Base-by-base conservation (phyloP, 2,113 vertebrate genomes). In the Hippocampus mohnikei region DNA sequence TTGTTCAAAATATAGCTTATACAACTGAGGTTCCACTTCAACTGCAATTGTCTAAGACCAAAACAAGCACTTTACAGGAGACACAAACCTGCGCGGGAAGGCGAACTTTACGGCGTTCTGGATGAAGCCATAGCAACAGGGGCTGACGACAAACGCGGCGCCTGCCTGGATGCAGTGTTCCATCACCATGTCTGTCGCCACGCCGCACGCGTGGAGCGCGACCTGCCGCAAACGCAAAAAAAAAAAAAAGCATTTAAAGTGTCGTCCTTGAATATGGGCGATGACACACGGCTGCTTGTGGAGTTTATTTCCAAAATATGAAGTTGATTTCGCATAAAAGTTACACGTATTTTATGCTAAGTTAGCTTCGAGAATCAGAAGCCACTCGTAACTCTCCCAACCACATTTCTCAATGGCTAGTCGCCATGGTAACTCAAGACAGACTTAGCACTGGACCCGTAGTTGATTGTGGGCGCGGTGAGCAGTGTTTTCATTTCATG, bases 161-260 rank as follows among this genome's bases (percentile, higher is more conserved):
- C 76, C 84, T 0, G 91, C 92, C 70, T 92, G 89, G 86, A 96
- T 80, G 79, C 97, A 99, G 63, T 93, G 95, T 15, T 95, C 94
- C 3, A 96, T 92, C 76, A 98, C 97, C 97, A 99, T 99, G 87
- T 99, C 97, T 11, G 97, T 99, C 0, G 96, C 97, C 72, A 99
- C 94, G 2, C 97, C 97, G 27, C 97, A 99, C 0, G 97, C 97
- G 2, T 99, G 97, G 66, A 99, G 84, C 1, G 96, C 97, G 52
- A 99, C 96, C 97, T 99, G 85, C 1, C 6, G 12, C 41, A 44
- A 27, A 65, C 6, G 12, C 12, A 46, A 25, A 42, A 65, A 25
- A 11, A 15, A 7, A 3, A 7, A 40, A 46, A 46, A 11, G 21
- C 61, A 23, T 42, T 23, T 63, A 42, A 58, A 58, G 11, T n/a